These are phyloP conservation scores for Orientallactaga sibirica DNA, from an alignment of 2,797 vertebrate genomes.

Conservation along the genomic window DNA sequence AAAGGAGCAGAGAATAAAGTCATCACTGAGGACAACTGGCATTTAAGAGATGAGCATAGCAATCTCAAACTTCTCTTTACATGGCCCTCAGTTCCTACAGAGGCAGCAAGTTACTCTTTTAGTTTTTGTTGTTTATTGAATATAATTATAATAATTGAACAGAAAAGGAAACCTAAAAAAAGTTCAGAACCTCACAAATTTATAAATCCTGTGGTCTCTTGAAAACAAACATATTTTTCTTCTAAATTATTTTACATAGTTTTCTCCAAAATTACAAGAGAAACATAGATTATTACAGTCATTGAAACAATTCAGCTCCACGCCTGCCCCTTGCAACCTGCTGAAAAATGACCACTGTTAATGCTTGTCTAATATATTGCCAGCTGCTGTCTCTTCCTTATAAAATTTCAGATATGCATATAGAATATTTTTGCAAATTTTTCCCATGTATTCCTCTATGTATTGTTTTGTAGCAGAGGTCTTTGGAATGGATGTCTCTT, in stretches of 20 bases:
- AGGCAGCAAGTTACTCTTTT: background rate
- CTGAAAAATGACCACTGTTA: background rate
- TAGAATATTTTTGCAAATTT: background rate
- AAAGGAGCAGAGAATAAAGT: background rate
- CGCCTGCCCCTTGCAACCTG: no score
- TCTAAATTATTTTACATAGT: background rate
- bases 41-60: background rate
- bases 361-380: background rate
- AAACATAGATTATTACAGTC: background rate
- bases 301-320: background rate
- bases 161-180: background rate
- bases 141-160: background rate
- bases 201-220: background rate
- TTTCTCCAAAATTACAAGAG: background rate
- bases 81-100: background rate
- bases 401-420: background rate
- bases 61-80: background rate
- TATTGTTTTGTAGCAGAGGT: background rate
- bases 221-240: conserved; percentile 7
- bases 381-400: background rate
- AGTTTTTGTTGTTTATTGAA: background rate
- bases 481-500: background rate
- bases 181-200: background rate
- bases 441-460: background rate
- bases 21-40: background rate